Percentiles rank a stretch among this genome's conserved stretches.
These are phyloP conservation scores for Callosobruchus maculatus DNA, from an alignment of 2,888 invertebrate genomes.

Conservation along the genomic window DNA sequence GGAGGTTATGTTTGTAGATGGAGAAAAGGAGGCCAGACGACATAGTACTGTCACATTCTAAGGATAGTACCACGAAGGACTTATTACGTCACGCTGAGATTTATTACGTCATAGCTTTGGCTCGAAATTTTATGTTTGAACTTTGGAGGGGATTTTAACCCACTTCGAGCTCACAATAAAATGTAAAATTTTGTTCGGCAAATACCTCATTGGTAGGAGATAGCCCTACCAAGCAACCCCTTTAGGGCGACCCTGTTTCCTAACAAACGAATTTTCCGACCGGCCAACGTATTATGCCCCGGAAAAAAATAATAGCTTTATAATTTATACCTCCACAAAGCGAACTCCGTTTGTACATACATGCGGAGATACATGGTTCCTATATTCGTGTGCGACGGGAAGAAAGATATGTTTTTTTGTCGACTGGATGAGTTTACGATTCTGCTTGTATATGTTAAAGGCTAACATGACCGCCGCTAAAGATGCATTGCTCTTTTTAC, in stretches of 20 bases:
- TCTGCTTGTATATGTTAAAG: not conserved
- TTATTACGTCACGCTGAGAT: too few species aligned
- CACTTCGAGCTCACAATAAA: too few species aligned
- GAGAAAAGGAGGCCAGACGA: too few species aligned
- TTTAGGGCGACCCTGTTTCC: not conserved
- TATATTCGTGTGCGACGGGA: constrained; percentile 8
- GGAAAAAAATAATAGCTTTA: constrained; percentile 24
- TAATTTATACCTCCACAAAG: constrained; percentile 22
- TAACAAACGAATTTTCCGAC: not conserved
- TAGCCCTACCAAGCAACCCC: not conserved
- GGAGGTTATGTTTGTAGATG: too few species aligned
- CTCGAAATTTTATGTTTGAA: too few species aligned
- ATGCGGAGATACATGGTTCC: constrained; percentile 15
- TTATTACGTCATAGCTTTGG: too few species aligned
- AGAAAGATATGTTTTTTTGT: constrained; percentile 17
- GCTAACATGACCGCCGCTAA: not conserved
- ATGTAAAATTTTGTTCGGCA: too few species aligned
- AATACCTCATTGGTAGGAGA: too few species aligned
- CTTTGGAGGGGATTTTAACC: too few species aligned
- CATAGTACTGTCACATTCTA: too few species aligned
- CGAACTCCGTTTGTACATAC: constrained; percentile 5
- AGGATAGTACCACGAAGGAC: too few species aligned
- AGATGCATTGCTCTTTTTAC: too few species aligned
- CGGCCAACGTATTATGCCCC: not conserved
- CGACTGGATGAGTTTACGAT: not conserved